Percentiles rank a stretch among this genome's conserved stretches.
Evolutionary conservation across 2,113 vertebrate species (phyloP).

Genomic region (Limanda limanda): DNA sequence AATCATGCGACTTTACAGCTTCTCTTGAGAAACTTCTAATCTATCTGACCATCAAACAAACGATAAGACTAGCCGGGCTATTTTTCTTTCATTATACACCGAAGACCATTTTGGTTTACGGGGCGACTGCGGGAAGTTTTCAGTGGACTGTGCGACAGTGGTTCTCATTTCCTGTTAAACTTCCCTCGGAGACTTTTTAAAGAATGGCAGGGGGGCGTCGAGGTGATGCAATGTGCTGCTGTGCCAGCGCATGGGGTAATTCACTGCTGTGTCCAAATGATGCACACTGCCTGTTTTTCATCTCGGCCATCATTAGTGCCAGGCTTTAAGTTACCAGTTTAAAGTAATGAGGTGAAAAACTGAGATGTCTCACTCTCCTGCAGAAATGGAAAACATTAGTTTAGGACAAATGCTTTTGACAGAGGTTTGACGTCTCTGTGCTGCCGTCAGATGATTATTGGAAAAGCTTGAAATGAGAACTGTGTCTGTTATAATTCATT

Average conservation of each 20-base stretch:
- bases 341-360: conserved; percentile 49
- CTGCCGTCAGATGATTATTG: conserved; percentile 1
- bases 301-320: conserved; percentile 42
- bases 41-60: conserved; percentile 20
- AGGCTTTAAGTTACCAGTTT: conserved; percentile 27
- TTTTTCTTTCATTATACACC: conserved; percentile 44
- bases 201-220: conserved; percentile 18
- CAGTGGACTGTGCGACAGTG: conserved; percentile 1
- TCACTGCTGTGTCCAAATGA: conserved; percentile 44
- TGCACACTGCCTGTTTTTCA: conserved; percentile 36
- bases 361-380: conserved; percentile 16
- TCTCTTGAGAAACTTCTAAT: conserved; percentile 28
- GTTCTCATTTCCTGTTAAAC: conserved; percentile 54
- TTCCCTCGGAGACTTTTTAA: conserved; percentile 35
- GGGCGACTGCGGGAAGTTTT: conserved; percentile 15
- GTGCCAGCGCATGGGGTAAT: conserved; percentile 22
- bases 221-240: conserved; percentile 26
- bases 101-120: conserved; percentile 4
- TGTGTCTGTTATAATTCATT: not conserved
- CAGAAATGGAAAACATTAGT: conserved; percentile 37
- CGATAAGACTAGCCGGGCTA: conserved; percentile 8
- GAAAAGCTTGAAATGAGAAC: not conserved
- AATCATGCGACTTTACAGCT: conserved; percentile 9
- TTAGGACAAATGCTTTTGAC: conserved; percentile 25
- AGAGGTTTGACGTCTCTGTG: not conserved